Evolutionary conservation across 2,797 vertebrate species (phyloP), one percentile per base, ranked within the genome.

Genomic region (Lutjanus campechanus): DNA sequence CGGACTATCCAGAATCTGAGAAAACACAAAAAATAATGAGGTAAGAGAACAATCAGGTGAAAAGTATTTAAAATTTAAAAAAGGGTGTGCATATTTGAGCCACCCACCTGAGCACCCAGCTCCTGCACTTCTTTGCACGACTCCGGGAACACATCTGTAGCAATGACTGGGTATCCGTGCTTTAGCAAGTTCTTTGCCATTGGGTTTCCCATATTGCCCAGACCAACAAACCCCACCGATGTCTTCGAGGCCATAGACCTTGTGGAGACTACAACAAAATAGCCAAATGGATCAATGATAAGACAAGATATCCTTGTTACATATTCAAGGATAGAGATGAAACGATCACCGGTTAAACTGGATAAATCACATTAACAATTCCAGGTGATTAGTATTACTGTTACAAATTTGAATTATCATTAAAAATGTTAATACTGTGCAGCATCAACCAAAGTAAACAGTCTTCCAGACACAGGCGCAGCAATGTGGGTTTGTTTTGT

Each of bases 131-230:
- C 98, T 92, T 98, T 99, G 92, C 98, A 99, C 29, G 97, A 97
- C 92, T 99, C 98, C 49, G 98, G 98, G 92, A 99, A 99, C 19
- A 99, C 95, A 88, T 99, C 98, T 19, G 97, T 96, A 43, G 97
- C 97, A 85, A 99, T 95, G 80, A 99, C 94, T 16, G 98, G 98
- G 89, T 99, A 99, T 82, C 98, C 98, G 11, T 99, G 96, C 88
- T 99, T 98, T 90, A 99, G 87, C 86, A 99, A 94, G 88, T 99
- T 99, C 95, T 98, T 98, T 74, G 98, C 98, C 98, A 99, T 99
- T 79, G 98, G 98, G 91, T 97, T 99, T 83, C 98, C 98, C 98
- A 99, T 99, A 86, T 99, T 99, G 73, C 98, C 98, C 90, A 99
- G 92, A 53, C 98, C 98, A 91, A 99, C 73, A 84, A 99, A 99